These are phyloP conservation scores for Sinocyclocheilus grahami DNA, from an alignment of 2,113 vertebrate genomes.

Conservation along the genomic window DNA sequence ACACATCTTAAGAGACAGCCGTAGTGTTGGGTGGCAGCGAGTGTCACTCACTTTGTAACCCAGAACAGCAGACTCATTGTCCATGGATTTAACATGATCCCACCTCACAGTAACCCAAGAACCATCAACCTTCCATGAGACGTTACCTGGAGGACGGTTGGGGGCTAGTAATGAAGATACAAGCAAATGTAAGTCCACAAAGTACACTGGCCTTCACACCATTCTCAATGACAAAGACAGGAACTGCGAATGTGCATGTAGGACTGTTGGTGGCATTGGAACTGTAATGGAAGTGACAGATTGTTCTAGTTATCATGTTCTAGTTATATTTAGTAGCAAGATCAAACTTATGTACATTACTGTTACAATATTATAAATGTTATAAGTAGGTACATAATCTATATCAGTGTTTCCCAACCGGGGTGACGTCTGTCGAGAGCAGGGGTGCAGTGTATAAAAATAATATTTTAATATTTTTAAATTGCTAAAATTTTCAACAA, in stretches of 20 bases:
- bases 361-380: too few species aligned
- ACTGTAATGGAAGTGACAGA: background rate
- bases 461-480: too few species aligned
- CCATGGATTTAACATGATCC: conserved; percentile 87
- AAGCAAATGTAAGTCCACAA: conserved; percentile 3
- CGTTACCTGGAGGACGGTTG: conserved; percentile 84
- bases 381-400: background rate
- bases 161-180: conserved; percentile 78
- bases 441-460: too few species aligned
- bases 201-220: background rate
- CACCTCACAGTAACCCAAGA: conserved; percentile 86
- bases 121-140: conserved; percentile 88
- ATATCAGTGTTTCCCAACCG: too few species aligned
- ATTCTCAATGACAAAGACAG: conserved; percentile 27
- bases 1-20: background rate
- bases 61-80: conserved; percentile 89
- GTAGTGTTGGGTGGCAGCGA: background rate
- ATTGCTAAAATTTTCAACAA: too few species aligned
- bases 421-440: too few species aligned
- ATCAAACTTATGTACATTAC: background rate
- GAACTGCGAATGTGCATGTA: background rate
- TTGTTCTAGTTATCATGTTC: background rate
- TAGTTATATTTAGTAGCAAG: background rate
- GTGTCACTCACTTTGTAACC: conserved; percentile 88
- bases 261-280: background rate